phyloP scores from a whole-genome alignment of 2,888 invertebrate genomes.

The Troglohyphantes excavatus region DNA sequence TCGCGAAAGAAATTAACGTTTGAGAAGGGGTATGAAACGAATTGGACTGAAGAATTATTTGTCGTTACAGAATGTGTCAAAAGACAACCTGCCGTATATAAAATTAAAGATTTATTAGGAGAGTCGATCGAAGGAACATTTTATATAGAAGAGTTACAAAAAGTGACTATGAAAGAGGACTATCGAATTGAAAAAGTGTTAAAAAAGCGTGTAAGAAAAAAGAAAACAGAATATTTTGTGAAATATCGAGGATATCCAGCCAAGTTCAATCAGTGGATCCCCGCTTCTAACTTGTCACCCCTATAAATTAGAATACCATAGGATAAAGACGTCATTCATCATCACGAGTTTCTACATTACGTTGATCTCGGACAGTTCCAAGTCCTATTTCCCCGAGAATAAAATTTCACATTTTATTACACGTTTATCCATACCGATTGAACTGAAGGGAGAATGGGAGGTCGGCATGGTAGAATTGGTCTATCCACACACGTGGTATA shows the following conservation, averaged over 20 bases:
- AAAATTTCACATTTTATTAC: constrained; percentile 80
- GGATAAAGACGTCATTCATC: background rate
- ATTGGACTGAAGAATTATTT: constrained; percentile 57
- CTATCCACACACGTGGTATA: constrained; percentile 41
- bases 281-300: constrained; percentile 1
- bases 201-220: constrained; percentile 14
- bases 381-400: constrained; percentile 78
- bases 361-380: constrained; percentile 2
- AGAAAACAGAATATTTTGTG: constrained; percentile 36
- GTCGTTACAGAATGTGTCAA: background rate
- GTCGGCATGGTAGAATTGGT: constrained; percentile 80
- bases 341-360: constrained; percentile 40
- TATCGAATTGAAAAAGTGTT: constrained; percentile 46
- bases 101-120: constrained; percentile 39
- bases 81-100: constrained; percentile 28
- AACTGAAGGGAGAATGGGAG: constrained; percentile 80
- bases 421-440: constrained; percentile 79
- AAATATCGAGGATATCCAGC: constrained; percentile 40
- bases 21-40: constrained; percentile 62
- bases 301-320: constrained; percentile 49
- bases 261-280: constrained; percentile 34
- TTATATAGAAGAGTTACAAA: constrained; percentile 21
- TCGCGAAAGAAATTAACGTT: constrained; percentile 28
- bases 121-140: constrained; percentile 19
- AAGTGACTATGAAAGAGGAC: background rate